Evolutionary conservation across 1,140 invertebrate genomes (phyloP).

Genomic region (Hycleus cichorii): DNA sequence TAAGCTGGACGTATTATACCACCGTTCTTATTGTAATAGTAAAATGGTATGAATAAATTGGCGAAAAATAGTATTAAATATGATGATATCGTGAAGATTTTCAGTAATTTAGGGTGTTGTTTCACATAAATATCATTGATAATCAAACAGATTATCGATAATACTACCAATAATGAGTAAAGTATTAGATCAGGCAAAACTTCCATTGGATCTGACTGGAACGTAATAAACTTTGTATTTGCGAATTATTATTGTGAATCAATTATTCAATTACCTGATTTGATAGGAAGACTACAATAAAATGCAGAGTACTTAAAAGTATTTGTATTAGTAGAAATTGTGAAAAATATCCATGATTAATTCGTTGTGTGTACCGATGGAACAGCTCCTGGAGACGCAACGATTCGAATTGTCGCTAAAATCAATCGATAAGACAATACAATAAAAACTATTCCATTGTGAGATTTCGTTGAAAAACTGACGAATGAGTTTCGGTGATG

Average conservation of each 20-base stretch:
- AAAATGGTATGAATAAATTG: constrained; percentile 50
- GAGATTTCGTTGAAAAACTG: no score
- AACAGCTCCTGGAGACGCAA: constrained; percentile 67
- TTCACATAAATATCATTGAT: constrained; percentile 39
- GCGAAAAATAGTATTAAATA: constrained; percentile 42
- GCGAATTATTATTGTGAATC: neutral
- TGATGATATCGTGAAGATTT: constrained; percentile 39
- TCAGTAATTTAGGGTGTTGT: constrained; percentile 42
- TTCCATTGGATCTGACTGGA: constrained; percentile 25
- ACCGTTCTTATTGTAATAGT: constrained; percentile 43
- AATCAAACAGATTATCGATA: constrained; percentile 34
- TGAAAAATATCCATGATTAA: constrained; percentile 69
- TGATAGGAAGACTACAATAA: constrained; percentile 47
- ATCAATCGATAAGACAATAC: neutral
- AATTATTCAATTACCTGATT: constrained; percentile 24
- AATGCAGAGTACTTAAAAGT: constrained; percentile 54
- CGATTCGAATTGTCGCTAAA: constrained; percentile 50
- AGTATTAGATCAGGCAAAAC: constrained; percentile 40
- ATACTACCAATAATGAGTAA: constrained; percentile 39
- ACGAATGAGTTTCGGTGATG: no score
- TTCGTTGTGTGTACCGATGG: constrained; percentile 61
- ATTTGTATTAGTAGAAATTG: constrained; percentile 64
- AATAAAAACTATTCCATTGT: no score
- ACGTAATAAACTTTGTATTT: neutral
- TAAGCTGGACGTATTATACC: constrained; percentile 53